Base-by-base conservation (phyloP, 2,888 invertebrate genomes). In the Agrotis clavis region DNA sequence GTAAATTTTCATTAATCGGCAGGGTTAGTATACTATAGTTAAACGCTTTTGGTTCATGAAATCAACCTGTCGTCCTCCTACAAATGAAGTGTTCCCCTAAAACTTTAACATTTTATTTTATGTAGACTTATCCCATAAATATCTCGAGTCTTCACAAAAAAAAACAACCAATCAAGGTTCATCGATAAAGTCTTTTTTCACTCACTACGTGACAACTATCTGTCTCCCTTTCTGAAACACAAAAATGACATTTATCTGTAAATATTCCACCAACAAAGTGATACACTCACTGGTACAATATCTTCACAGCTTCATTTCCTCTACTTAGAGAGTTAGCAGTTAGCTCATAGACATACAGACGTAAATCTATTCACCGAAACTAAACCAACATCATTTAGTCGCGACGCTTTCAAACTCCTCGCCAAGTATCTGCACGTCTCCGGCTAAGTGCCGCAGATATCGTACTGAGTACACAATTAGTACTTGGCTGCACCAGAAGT, bases 391-490 rank as follows among this genome's bases (percentile, higher is more conserved):
- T 63, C 63, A 80, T 67, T 81, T 71, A 81, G 76, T 51, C 30
- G 53, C 56, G 30, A 56, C 48, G 70, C 77, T 51, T 74, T n/a
- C 57, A 19, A 74, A 69, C 77, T 60, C 25, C 74, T 79, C 68
- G 4, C 47, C 54, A 80, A 70, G 81, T 80, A 70, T 80, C 74
- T 68, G 56, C 60, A 68, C 57, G 54, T 77, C 77, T 67, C 18
- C 19, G 41, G 47, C 78, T 54, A 75, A 79, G 81, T 80, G 41
- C 76, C 76, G 53, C 76, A 80, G 80, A 77, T 80, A 80, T 65
- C 63, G 69, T 68, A 77, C 59, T 57, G 68, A 73, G 21, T 56
- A 82, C 66, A 72, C 72, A 76, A 73, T 79, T 79, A 81, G 64
- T 60, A 59, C 51, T 79, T 67, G 63, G 56, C 67, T 80, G 74